These are phyloP conservation scores for Platichthys stellatus DNA, from an alignment of 2,113 vertebrate species.

Conservation along the genomic window DNA sequence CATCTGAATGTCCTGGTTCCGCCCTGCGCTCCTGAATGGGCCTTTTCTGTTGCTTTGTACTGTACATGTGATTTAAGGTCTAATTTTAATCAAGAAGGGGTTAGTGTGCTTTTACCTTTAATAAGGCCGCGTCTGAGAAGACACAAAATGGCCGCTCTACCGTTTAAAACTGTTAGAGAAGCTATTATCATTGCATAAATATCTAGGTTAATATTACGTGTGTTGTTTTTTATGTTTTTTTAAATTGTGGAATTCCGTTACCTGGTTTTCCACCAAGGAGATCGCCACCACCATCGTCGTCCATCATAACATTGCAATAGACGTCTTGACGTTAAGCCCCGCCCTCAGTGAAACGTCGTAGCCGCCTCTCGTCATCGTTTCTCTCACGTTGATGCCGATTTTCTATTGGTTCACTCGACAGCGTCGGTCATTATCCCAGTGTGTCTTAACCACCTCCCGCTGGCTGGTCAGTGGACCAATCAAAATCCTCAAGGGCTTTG, in stretches of 20 bases:
- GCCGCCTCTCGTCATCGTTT: conserved; percentile 11
- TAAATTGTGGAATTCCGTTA: conserved; percentile 21
- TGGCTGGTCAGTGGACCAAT: conserved; percentile 69
- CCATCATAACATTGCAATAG: conserved; percentile 40
- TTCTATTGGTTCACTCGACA: conserved; percentile 29
- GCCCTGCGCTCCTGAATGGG: conserved; percentile 54
- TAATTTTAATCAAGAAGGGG: conserved; percentile 57
- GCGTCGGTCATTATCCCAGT: conserved; percentile 27
- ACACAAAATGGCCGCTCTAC: conserved; percentile 65
- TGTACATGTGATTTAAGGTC: conserved; percentile 72
- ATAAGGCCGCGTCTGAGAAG: conserved; percentile 64
- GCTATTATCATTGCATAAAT: conserved; percentile 62
- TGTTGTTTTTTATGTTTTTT: conserved; percentile 22
- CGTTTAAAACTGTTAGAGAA: conserved; percentile 77
- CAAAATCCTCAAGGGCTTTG: conserved; percentile 75
- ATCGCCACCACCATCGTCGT: conserved; percentile 30
- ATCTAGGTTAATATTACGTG: conserved; percentile 48
- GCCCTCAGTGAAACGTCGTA: conserved; percentile 35
- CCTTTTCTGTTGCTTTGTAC: conserved; percentile 67
- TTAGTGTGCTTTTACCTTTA: conserved; percentile 78
- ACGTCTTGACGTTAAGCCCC: conserved; percentile 28
- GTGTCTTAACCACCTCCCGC: conserved; percentile 54
- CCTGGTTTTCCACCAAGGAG: conserved; percentile 36
- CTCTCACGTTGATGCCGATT: conserved; percentile 10
- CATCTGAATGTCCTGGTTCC: conserved; percentile 67